Percentiles rank a stretch among this genome's conserved stretches.
These are phyloP conservation scores for Calliphora vomitoria DNA, from an alignment of 2,888 invertebrate species.

Conservation along the genomic window DNA sequence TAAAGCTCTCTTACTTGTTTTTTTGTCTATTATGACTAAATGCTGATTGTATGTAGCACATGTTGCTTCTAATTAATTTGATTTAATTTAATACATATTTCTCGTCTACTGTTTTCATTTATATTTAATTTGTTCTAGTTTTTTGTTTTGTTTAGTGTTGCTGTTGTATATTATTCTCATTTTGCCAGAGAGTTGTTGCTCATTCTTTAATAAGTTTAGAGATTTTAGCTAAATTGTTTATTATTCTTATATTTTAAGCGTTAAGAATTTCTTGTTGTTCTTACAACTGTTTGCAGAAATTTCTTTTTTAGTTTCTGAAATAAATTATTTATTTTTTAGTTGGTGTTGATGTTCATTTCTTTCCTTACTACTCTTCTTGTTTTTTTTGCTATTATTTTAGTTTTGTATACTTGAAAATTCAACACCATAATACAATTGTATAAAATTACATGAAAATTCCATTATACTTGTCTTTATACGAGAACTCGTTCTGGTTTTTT, in stretches of 20 bases:
- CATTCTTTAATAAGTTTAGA: constrained; percentile 7
- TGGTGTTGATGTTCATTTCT: constrained; percentile 28
- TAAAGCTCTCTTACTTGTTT: too few relatives aligned
- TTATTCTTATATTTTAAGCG: neutral
- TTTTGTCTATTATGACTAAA: neutral
- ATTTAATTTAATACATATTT: constrained; percentile 23
- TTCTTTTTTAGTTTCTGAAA: neutral
- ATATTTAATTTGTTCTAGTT: constrained; percentile 11
- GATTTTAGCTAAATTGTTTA: constrained; percentile 19
- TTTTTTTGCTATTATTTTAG: constrained; percentile 20
- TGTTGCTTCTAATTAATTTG: constrained; percentile 58
- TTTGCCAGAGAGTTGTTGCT: neutral
- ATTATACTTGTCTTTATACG: constrained; percentile 62
- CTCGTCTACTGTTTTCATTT: neutral
- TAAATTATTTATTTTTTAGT: constrained; percentile 58
- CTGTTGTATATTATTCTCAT: neutral
- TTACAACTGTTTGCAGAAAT: constrained; percentile 6
- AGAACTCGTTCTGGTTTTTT: neutral
- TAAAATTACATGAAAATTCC: constrained; percentile 72
- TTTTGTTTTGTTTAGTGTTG: neutral
- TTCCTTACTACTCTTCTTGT: neutral
- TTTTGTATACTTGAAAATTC: constrained; percentile 53
- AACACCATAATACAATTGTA: constrained; percentile 69
- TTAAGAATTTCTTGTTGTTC: neutral
- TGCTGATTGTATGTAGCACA: constrained; percentile 44